phyloP scores from a whole-genome alignment of 1,140 invertebrate genomes.

The Propsilocerus akamusi region DNA sequence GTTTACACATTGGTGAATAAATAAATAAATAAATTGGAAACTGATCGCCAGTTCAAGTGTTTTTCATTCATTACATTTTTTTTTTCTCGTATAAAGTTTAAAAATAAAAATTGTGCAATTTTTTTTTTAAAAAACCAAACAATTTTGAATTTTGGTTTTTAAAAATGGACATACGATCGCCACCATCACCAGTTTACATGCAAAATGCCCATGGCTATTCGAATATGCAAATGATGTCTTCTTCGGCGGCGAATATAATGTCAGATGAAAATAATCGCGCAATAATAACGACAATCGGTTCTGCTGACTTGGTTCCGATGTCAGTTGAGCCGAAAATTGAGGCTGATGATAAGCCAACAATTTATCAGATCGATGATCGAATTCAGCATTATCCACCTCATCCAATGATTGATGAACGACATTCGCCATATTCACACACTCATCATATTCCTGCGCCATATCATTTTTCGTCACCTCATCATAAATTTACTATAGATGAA shows the following conservation, averaged over 20 bases:
- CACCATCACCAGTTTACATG: not conserved
- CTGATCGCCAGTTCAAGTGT: not conserved
- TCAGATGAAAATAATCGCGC: not conserved
- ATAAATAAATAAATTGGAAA: conserved; percentile 1
- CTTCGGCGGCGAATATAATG: not conserved
- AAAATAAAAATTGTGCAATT: no score
- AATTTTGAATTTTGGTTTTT: not conserved
- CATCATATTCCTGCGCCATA: not conserved
- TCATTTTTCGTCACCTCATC: not conserved
- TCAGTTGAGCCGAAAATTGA: not conserved
- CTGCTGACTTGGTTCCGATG: not conserved
- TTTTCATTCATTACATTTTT: no score
- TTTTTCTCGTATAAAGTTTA: no score
- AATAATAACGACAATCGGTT: not conserved
- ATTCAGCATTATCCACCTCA: not conserved
- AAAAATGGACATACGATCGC: not conserved
- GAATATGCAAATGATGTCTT: not conserved
- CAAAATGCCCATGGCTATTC: not conserved
- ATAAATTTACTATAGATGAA: not conserved
- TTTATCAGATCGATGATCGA: conserved; percentile 1
- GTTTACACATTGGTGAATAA: conserved; percentile 2
- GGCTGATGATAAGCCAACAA: not conserved
- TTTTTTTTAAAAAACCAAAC: not conserved
- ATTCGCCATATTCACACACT: not conserved
- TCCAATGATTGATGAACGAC: conserved; percentile 2